These are phyloP conservation scores for Chlorops oryzae DNA, from an alignment of 1,140 invertebrate genomes.

Conservation along the genomic window DNA sequence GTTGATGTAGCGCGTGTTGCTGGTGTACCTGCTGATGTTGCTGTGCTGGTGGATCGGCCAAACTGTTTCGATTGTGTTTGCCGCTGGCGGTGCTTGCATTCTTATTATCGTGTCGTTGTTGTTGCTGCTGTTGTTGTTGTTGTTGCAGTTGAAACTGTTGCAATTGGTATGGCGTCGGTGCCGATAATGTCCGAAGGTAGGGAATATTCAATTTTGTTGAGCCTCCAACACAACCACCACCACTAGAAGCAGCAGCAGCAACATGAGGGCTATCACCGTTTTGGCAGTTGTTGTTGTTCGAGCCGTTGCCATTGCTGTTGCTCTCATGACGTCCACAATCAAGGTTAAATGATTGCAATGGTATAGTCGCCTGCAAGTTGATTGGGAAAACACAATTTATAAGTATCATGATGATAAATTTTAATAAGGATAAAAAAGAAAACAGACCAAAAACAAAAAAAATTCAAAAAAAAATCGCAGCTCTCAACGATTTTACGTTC, in stretches of 20 bases:
- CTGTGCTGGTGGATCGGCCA: conserved; percentile 18
- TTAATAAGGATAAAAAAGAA: neutral
- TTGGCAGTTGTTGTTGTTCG: conserved; percentile 4
- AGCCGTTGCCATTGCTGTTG: neutral
- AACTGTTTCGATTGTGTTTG: conserved; percentile 34
- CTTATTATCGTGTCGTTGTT: conserved; percentile 4
- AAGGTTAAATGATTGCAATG: conserved; percentile 48
- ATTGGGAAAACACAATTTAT: conserved; percentile 11
- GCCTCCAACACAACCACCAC: conserved; percentile 4
- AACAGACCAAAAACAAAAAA: conserved; percentile 5
- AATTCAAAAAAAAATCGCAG: conserved; percentile 39
- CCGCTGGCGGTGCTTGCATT: neutral
- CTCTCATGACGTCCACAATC: conserved; percentile 40
- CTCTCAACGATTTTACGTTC: too few relatives aligned
- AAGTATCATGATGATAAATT: too few relatives aligned
- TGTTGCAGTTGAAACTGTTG: conserved; percentile 8
- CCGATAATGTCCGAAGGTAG: conserved; percentile 44
- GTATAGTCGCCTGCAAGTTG: conserved; percentile 44
- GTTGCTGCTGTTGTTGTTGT: conserved; percentile 4
- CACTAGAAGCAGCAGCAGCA: too few relatives aligned
- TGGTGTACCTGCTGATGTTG: neutral
- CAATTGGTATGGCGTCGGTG: conserved; percentile 21
- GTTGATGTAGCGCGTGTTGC: conserved; percentile 15
- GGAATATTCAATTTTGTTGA: conserved; percentile 31
- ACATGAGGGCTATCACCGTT: too few relatives aligned